These are phyloP conservation scores for Gandaritis pyraliata DNA, from an alignment of 2,888 invertebrate genomes.

Conservation along the genomic window DNA sequence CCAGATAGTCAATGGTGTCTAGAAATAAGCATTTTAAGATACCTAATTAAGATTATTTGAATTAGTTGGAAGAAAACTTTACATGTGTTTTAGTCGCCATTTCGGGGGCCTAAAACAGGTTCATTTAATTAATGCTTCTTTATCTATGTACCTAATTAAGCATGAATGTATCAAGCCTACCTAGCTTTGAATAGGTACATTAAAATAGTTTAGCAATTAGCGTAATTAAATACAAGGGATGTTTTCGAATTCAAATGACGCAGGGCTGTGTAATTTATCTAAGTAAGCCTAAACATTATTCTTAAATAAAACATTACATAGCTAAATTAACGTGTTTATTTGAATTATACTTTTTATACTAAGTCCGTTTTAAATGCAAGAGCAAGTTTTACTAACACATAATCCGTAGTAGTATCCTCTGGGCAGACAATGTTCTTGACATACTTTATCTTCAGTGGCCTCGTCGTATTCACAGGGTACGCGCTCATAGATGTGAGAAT, in stretches of 20 bases:
- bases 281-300: neutral
- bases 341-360: neutral
- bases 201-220: conserved; percentile 1
- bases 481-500: conserved; percentile 46
- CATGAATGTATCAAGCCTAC: neutral
- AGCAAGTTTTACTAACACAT: conserved; percentile 68
- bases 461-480: conserved; percentile 62
- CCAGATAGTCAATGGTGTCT: too few species aligned
- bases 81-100: too few species aligned
- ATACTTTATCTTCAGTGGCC: conserved; percentile 61
- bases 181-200: neutral
- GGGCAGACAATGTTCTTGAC: conserved; percentile 69
- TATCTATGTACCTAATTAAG: too few species aligned
- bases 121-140: too few species aligned
- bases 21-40: too few species aligned
- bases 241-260: neutral
- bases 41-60: too few species aligned
- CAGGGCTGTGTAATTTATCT: conserved; percentile 18
- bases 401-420: conserved; percentile 75
- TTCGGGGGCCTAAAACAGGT: too few species aligned
- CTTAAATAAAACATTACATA: conserved; percentile 16
- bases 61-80: too few species aligned
- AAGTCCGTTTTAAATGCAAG: conserved; percentile 59
- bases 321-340: neutral
- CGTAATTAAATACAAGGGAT: neutral